Conservation (phyloP, 2,888 invertebrate genomes). For the Neelides folsomi region DNA sequence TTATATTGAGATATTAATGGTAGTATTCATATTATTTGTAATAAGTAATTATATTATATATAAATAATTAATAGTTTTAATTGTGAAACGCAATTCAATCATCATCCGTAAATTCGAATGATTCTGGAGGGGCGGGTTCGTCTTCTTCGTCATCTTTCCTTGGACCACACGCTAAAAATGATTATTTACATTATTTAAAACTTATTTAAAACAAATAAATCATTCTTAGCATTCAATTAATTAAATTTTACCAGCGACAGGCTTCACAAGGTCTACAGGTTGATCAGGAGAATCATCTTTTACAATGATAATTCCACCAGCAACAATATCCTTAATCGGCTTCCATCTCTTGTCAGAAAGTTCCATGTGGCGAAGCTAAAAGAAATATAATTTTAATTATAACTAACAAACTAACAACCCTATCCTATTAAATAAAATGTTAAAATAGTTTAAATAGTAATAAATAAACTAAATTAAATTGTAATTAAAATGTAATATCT, state of each 20-base stretch:
- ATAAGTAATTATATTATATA: background rate
- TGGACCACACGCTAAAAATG: conserved; percentile 56
- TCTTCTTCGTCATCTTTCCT: conserved; percentile 64
- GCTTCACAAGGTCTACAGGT: conserved; percentile 77
- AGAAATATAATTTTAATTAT: conserved; percentile 4
- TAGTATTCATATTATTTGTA: too few relatives aligned
- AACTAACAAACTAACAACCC: background rate
- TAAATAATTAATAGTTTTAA: conserved; percentile 3
- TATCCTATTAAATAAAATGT: background rate
- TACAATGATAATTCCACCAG: conserved; percentile 93
- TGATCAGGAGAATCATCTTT: conserved; percentile 65
- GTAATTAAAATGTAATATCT: too few relatives aligned
- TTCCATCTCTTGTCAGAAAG: conserved; percentile 69
- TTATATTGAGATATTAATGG: too few relatives aligned
- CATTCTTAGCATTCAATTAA: too few relatives aligned
- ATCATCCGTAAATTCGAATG: conserved; percentile 84
- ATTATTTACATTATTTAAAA: conserved; percentile 4
- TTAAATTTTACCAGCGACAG: conserved; percentile 52
- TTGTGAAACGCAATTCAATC: conserved; percentile 10
- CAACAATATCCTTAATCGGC: conserved; percentile 79
- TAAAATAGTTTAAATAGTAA: background rate
- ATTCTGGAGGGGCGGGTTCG: conserved; percentile 94
- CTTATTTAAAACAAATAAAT: too few relatives aligned
- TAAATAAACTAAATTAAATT: background rate
- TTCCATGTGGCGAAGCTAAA: conserved; percentile 49